Percentiles rank a stretch among this genome's conserved stretches.
phyloP scores from a whole-genome alignment of 2,113 vertebrate species.

The Myanophis thanlyinensis region DNA sequence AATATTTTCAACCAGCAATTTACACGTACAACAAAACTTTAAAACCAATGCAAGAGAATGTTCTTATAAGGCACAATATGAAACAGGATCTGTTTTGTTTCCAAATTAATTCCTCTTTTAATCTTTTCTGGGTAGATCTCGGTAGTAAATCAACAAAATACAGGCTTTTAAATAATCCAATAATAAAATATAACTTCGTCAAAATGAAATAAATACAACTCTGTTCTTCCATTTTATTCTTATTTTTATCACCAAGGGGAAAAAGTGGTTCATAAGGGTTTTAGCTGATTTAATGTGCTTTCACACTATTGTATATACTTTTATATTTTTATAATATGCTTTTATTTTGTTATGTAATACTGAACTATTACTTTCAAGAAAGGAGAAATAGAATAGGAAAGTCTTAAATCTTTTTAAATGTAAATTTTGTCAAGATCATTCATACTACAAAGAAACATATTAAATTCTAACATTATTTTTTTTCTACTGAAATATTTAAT shows the following conservation, averaged over 20 bases:
- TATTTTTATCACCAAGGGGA: neutral
- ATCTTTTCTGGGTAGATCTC: conserved; percentile 6
- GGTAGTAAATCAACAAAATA: neutral
- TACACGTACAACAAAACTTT: neutral
- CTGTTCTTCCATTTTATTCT: neutral
- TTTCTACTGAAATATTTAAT: neutral
- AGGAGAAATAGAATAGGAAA: neutral
- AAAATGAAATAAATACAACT: neutral
- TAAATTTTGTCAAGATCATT: neutral
- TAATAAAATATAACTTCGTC: neutral
- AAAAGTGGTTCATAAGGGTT: neutral
- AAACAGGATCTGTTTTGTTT: neutral
- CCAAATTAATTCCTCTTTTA: neutral
- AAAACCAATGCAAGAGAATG: neutral
- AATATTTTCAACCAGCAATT: conserved; percentile 3
- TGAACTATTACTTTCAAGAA: neutral
- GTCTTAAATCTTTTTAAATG: neutral
- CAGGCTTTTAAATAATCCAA: neutral
- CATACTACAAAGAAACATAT: neutral
- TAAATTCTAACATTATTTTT: neutral
- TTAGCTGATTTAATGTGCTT: neutral
- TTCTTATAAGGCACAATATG: neutral
- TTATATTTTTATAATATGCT: neutral
- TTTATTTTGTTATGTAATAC: neutral
- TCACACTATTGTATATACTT: neutral